phyloP scores from a whole-genome alignment of 2,888 invertebrate genomes.

The Salticus scenicus region DNA sequence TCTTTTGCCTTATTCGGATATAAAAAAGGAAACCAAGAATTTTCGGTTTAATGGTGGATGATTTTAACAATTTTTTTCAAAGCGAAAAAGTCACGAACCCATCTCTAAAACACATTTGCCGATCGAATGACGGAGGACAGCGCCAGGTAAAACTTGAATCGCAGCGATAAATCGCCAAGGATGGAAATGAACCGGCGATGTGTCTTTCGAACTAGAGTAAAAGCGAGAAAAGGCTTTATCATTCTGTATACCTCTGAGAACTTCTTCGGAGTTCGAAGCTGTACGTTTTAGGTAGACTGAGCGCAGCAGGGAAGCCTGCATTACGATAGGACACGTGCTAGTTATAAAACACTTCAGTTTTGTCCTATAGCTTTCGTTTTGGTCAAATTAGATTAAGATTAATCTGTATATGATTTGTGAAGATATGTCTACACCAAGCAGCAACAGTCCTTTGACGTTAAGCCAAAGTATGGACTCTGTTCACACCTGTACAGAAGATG shows the following conservation, averaged over 20 bases:
- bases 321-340: constrained; percentile 45
- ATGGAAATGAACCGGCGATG: constrained; percentile 29
- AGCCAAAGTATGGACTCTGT: constrained; percentile 70
- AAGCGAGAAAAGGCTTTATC: constrained; percentile 59
- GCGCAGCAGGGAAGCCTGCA: constrained; percentile 38
- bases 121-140: background rate
- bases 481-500: constrained; percentile 64
- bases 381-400: constrained; percentile 11
- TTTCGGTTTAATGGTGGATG: too few relatives aligned
- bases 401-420: constrained; percentile 59
- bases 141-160: background rate
- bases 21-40: too few relatives aligned
- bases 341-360: background rate
- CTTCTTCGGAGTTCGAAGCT: constrained; percentile 53
- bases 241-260: constrained; percentile 45
- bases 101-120: background rate
- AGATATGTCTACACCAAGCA: constrained; percentile 64
- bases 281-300: constrained; percentile 34
- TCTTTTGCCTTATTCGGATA: too few relatives aligned
- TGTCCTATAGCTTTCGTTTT: constrained; percentile 2
- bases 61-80: too few relatives aligned
- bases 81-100: background rate
- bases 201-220: constrained; percentile 34
- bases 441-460: constrained; percentile 64
- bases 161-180: constrained; percentile 45